phyloP scores from a whole-genome alignment of 2,888 invertebrate species.

The Amblyjoppa proteus region DNA sequence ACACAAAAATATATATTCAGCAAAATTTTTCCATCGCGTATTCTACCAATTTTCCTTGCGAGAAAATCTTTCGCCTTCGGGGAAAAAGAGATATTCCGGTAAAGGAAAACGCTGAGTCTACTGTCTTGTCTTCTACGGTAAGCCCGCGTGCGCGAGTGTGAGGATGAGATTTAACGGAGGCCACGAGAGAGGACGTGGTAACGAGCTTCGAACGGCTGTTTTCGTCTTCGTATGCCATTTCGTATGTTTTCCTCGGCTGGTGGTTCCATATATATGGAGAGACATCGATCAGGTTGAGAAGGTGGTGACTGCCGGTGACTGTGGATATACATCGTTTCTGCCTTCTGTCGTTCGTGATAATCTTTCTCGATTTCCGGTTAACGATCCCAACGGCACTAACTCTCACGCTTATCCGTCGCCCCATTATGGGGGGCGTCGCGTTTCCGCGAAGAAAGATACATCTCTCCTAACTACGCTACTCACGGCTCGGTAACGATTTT shows the following conservation, averaged over 20 bases:
- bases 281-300: conserved; percentile 37
- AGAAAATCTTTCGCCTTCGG: conserved; percentile 5
- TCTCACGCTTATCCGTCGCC: conserved; percentile 9
- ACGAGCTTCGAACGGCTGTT: conserved; percentile 67
- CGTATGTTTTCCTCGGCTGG: conserved; percentile 61
- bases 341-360: conserved; percentile 21
- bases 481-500: conserved; percentile 10
- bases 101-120: conserved; percentile 5
- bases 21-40: not conserved
- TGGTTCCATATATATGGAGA: conserved; percentile 48
- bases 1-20: conserved; percentile 40
- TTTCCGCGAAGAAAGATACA: conserved; percentile 2
- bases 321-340: conserved; percentile 23
- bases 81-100: not conserved
- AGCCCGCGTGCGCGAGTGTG: not conserved
- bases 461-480: conserved; percentile 22
- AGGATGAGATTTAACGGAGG: conserved; percentile 9
- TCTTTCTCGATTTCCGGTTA: conserved; percentile 38
- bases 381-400: conserved; percentile 7
- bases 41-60: conserved; percentile 24
- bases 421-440: not conserved
- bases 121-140: not conserved
- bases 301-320: conserved; percentile 10
- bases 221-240: conserved; percentile 61
- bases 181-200: conserved; percentile 29